Base-by-base conservation (phyloP, 2,888 invertebrate genomes). In the Dynastes maya region DNA sequence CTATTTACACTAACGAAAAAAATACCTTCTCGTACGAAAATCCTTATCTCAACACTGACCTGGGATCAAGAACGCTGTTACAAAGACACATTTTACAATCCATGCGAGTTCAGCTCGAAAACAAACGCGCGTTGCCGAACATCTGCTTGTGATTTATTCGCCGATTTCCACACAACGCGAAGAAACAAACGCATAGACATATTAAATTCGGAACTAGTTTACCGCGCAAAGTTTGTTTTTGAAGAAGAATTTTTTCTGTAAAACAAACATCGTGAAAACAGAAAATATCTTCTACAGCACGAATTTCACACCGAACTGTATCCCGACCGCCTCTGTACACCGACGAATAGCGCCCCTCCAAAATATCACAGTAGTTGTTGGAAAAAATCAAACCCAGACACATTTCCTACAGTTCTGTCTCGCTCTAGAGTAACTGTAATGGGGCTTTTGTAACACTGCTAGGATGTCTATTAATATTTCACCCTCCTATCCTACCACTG, bases 401-500 rank as follows among this genome's bases (percentile, higher is more conserved):
- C 55, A 55, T 77, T 77, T 77, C 64, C 74, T 67, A 67, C 53
- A 68, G 32, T 16, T 67, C 67, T 51, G 22, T 77, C 76, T 77
- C 76, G 58, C 67, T 67, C 76, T 55, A 45, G 45, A 63, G 53
- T 78, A 63, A 67, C 72, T 63, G 63, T 71, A 61, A 72, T 72
- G 64, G 63, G 61, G 64, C 78, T 63, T 78, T 71, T 78, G 72
- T 72, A 78, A 72, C 78, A 78, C 78, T 78, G 64, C 71, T 71
- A 70, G 78, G 70, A 78, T 71, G 78, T 78, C 78, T 78, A 71
- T 78, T 78, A 78, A 78, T 78, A 78, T 72, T 78, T 71, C 70
- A 76, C 78, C 78, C 78, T 74, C 72, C 78, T 72, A 63, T 78
- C 64, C 78, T 49, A 72, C 78, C 71, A 51, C 71, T 58, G 70